Percentiles rank a stretch among this genome's conserved stretches.
These are phyloP conservation scores for Delichon dasypus DNA, from an alignment of 2,797 vertebrate species.

Conservation along the genomic window DNA sequence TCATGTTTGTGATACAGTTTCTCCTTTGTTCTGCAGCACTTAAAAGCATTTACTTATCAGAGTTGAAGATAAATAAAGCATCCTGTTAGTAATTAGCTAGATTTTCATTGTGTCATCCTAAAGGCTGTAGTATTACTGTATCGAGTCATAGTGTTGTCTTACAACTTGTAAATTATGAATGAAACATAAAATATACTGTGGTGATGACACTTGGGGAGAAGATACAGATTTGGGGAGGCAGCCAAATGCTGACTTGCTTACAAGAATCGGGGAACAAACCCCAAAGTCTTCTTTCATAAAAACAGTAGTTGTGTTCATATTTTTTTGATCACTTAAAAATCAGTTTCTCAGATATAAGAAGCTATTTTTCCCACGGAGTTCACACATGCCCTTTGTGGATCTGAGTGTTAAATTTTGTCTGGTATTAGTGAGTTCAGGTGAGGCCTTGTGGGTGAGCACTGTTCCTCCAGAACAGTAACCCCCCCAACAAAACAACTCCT, in stretches of 20 bases:
- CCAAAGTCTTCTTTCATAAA: neutral
- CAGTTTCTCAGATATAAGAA: neutral
- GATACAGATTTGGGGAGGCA: neutral
- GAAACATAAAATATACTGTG: neutral
- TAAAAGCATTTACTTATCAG: neutral
- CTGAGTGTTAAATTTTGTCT: neutral
- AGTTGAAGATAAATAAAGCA: slow-evolving; percentile 28
- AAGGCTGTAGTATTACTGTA: neutral
- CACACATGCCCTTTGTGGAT: neutral
- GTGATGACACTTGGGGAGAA: neutral
- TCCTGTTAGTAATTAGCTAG: slow-evolving; percentile 20
- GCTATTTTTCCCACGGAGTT: neutral
- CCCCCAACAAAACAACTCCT: neutral
- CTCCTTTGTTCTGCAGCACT: neutral
- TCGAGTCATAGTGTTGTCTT: neutral
- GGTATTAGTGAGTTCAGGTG: neutral
- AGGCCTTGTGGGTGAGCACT: neutral
- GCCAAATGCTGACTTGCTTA: neutral
- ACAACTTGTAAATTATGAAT: neutral
- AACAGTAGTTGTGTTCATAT: neutral
- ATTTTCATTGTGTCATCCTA: neutral
- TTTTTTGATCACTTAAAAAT: neutral
- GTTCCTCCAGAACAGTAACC: neutral
- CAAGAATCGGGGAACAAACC: fast-evolving
- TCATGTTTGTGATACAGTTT: neutral